phyloP scores from a whole-genome alignment of 2,113 vertebrate species.

The Siniperca knerii region DNA sequence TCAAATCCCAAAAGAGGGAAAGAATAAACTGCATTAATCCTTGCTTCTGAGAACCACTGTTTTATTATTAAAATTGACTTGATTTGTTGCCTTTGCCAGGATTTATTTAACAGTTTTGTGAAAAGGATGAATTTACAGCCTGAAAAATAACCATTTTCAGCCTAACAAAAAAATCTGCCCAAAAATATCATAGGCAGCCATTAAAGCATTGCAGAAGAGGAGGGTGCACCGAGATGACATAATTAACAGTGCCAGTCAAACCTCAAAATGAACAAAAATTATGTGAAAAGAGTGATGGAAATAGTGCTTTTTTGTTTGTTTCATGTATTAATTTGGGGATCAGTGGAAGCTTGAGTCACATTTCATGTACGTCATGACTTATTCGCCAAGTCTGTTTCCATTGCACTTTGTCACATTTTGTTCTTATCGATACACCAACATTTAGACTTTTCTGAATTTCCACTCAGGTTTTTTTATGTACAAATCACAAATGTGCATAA shows the following conservation, averaged over 20 bases:
- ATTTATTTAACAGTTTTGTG: not conserved
- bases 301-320: not conserved
- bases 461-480: not conserved
- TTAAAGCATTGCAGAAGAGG: too few relatives aligned
- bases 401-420: not conserved
- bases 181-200: too few relatives aligned
- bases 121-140: not conserved
- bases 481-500: not conserved
- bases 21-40: not conserved
- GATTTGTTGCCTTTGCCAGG: not conserved
- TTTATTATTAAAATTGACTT: not conserved
- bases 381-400: not conserved
- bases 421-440: not conserved
- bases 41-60: not conserved
- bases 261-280: not conserved
- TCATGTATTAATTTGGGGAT: not conserved
- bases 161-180: not conserved
- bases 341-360: not conserved
- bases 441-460: not conserved
- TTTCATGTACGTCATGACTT: not conserved
- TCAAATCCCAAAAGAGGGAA: constrained; percentile 2
- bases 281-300: not conserved
- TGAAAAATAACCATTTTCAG: not conserved
- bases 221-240: not conserved
- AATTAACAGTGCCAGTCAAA: not conserved